Base-by-base conservation (phyloP, 2,888 invertebrate genomes). In the Deroplatys truncata region DNA sequence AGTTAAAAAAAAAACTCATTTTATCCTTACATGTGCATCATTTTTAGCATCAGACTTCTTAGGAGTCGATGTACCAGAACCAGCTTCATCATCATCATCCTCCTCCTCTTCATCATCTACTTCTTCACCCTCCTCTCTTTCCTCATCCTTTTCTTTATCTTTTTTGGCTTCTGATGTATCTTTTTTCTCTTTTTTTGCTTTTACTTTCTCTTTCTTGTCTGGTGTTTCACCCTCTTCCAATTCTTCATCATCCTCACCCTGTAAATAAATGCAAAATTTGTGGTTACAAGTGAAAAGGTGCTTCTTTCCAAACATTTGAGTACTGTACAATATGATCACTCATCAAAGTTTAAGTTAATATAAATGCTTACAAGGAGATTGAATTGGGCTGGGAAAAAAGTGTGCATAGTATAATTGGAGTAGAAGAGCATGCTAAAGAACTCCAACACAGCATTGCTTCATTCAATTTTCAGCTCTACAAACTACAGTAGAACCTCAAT, bases 31-130 rank as follows among this genome's bases (percentile, higher is more conserved):
- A 84, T 90, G 89, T 13, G 88, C 89, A 16, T 90, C 89, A 72
- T 72, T 86, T 84, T 89, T 89, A 20, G 84, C 49, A 3, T 89
- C 89, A 28, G 89, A 88, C 43, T 90, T 89, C 84, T 91, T 90
- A 28, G 89, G 29, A 7, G 89, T 84, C 16, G 86, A 84, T 31
- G 56, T 25, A 9, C 29, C 82, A 29, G 88, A 85, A 28, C 29
- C 86, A 28, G 85, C 56, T 28, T 88, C 89, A 56, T 84, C 89
- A 25, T 90, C 88, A 82, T 90, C 90, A 10, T 90, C 90, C 20
- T 90, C 89, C 82, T 90, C 89, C 56, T 90, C 88, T 83, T 89
- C 89, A 72, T 91, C 91, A 35, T 89, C 90, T 49, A 90, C 89
- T 31, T 88, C 89, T 28, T 85, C 89, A 35, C 89, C 88, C 28